Conservation (phyloP, 2,797 vertebrate genomes). For the Catharus ustulatus region DNA sequence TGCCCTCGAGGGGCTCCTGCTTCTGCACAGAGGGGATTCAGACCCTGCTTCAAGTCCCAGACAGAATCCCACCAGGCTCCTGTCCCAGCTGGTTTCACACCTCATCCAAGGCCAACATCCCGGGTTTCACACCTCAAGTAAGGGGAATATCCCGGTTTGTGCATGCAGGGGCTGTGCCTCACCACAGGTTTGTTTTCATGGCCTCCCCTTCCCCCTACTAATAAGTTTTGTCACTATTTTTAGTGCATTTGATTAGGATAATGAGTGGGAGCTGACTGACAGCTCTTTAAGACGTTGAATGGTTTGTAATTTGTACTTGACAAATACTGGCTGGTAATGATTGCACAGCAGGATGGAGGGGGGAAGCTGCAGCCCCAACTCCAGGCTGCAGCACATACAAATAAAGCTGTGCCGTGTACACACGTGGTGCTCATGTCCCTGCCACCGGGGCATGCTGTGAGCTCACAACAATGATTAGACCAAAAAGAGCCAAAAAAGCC, state of each 20-base stretch:
- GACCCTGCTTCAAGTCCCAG: background rate
- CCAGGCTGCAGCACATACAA: conserved; percentile 53
- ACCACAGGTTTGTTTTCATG: background rate
- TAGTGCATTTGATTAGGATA: conserved; percentile 68
- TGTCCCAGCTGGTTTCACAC: background rate
- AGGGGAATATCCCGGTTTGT: background rate
- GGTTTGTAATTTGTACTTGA: conserved; percentile 63
- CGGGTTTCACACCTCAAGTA: background rate
- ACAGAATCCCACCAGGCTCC: background rate
- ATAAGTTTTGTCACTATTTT: conserved; percentile 58
- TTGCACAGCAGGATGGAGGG: conserved; percentile 36
- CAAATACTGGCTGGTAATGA: conserved; percentile 50
- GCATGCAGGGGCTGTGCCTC: background rate
- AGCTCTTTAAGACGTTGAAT: conserved; percentile 44
- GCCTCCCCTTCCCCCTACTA: background rate
- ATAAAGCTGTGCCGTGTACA: background rate
- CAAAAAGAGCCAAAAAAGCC: background rate
- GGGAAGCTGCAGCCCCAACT: conserved; percentile 56
- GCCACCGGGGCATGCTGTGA: background rate
- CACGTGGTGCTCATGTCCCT: background rate
- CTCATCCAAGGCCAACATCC: background rate
- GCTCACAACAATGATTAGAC: background rate
- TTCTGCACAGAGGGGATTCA: background rate
- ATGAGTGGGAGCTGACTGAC: conserved; percentile 63
- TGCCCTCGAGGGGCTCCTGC: fast-evolving